A percentile compares a stretch with the other conserved stretches of the same genome.
These are phyloP conservation scores for Phymanthus crucifer DNA, from an alignment of 92 coral and sea anemone species.

Conservation along the genomic window DNA sequence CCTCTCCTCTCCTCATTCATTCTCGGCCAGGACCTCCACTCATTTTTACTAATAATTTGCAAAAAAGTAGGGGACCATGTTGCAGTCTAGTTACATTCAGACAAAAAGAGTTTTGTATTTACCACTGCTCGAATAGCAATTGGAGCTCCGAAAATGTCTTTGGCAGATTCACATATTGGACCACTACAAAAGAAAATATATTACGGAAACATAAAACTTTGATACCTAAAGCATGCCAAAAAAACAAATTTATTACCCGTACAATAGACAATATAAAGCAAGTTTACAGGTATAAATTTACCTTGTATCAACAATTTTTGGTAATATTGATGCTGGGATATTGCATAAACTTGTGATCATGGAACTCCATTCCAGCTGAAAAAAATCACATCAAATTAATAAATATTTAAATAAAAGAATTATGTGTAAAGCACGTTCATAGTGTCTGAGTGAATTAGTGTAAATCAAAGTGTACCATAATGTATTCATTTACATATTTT, in stretches of 20 bases:
- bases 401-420: too few species aligned
- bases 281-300: conserved; percentile 22
- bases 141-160: conserved; percentile 88
- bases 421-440: not conserved
- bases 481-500: too few species aligned
- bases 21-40: too few species aligned
- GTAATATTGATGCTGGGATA: conserved; percentile 71
- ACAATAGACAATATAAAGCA: not conserved
- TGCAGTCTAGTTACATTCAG: too few species aligned
- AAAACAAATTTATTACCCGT: not conserved
- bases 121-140: conserved; percentile 90
- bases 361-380: conserved; percentile 95
- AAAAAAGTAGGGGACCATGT: not conserved
- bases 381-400: not conserved
- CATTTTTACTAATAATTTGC: too few species aligned
- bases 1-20: too few species aligned
- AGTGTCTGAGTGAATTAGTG: too few species aligned
- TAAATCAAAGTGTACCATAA: too few species aligned
- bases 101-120: conserved; percentile 13
- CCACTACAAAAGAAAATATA: conserved; percentile 50
- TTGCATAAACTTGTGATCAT: conserved; percentile 55
- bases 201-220: not conserved
- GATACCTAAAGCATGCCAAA: not conserved
- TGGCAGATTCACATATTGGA: conserved; percentile 71
- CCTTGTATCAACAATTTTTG: conserved; percentile 90